Percentiles rank a stretch among this genome's conserved stretches.
phyloP scores from a whole-genome alignment of 2,888 invertebrate genomes.

The Lepidochrysops patricia region DNA sequence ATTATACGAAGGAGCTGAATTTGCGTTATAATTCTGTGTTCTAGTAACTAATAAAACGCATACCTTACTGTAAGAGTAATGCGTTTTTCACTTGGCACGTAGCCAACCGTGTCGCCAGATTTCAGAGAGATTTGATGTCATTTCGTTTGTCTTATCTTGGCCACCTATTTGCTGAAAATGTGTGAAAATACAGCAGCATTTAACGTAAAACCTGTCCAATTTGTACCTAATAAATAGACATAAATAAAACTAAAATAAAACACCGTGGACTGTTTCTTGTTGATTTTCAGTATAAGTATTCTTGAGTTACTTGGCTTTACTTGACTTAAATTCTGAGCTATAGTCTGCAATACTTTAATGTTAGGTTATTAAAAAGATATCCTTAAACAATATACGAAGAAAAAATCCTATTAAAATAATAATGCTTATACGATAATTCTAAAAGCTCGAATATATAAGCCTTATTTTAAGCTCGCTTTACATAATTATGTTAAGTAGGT shows the following conservation, averaged over 20 bases:
- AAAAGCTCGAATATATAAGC: too few species aligned
- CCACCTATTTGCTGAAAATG: conserved; percentile 3
- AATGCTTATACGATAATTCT: too few species aligned
- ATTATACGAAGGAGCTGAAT: background rate
- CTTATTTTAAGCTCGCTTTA: too few species aligned
- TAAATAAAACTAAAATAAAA: background rate
- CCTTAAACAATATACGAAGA: too few species aligned
- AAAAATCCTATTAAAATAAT: too few species aligned
- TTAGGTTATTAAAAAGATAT: background rate
- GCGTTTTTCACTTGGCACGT: background rate
- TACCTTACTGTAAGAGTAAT: background rate
- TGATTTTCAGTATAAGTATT: too few species aligned
- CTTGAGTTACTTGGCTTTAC: too few species aligned
- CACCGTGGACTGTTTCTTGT: too few species aligned
- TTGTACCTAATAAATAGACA: background rate
- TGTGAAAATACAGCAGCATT: background rate
- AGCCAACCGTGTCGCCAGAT: conserved; percentile 1
- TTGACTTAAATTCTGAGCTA: too few species aligned
- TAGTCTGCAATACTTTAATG: too few species aligned
- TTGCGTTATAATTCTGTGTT: background rate
- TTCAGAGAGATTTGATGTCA: conserved; percentile 1
- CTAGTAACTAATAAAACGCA: background rate
- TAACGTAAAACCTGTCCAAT: background rate
- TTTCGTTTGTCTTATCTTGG: conserved; percentile 5
- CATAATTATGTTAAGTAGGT: too few species aligned